Evolutionary conservation across 1,140 invertebrate species (phyloP), one percentile per base, ranked within the genome.

Genomic region (Apolygus lucorum): DNA sequence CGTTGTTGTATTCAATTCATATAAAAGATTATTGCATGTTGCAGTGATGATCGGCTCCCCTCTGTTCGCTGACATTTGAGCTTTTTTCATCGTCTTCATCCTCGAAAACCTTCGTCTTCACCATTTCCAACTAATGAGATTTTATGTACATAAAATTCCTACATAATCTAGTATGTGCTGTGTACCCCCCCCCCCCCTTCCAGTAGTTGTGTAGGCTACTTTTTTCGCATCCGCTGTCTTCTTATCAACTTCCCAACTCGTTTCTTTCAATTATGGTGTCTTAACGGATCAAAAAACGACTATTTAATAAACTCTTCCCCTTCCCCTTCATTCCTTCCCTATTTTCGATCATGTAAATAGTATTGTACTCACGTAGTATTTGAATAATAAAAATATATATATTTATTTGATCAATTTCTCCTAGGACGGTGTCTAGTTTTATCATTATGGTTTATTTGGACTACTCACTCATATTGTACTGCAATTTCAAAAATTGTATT

Each of bases 41-140:
- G 11, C 54, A 59, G 54, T 59, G 54, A 59, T 59, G 54, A 59
- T 59, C 22, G 54, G 54, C 11, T 59, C 54, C 22, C 54, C 54
- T 13, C 13, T 59, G 54, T 22, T 59, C 22, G 22, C 54, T 11
- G 54, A 59, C 22, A 59, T 59, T 24, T 59, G 22, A 59, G 13
- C 54, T 59, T 22, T 4, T 59, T 24, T 24, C 54, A 17, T 21
- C 54, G 13, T 59, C 54, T 59, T 21, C 54, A 8, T 4, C 4
- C 34, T 42, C 17, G 34, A 4, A 17, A 4, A 8, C 34, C 34
- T 17, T 42, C 17, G 34, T 4, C 34, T 42, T 42, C 34, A 8
- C 34, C 34, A 4, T 42, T 42, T 17, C 4, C 17, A 17, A 42
- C 4, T 42, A 17, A 8, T 8, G 4, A 42, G 4, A 42, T 8